Evolutionary conservation across 2,888 invertebrate genomes (phyloP).

Genomic region (Hypomecis punctinalis): DNA sequence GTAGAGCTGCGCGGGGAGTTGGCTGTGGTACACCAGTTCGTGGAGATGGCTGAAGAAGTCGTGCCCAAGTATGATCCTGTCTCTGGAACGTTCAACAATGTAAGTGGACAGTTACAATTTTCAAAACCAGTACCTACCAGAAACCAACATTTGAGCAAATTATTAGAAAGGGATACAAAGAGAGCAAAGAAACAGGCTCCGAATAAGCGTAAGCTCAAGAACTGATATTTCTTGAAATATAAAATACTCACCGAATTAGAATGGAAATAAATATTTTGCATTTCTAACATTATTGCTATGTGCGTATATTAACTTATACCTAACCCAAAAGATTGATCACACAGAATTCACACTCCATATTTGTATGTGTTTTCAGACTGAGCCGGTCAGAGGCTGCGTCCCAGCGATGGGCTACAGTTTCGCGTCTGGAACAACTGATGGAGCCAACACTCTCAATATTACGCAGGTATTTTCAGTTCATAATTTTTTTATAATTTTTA

Average conservation of each 20-base stretch:
- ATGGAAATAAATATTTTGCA: too few species aligned
- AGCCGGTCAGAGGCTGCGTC: conserved; percentile 87
- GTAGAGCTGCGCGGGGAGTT: conserved; percentile 88
- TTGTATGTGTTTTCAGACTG: conserved; percentile 53
- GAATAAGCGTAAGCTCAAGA: too few species aligned
- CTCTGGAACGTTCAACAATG: conserved; percentile 59
- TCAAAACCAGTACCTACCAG: too few species aligned
- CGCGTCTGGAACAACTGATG: conserved; percentile 92
- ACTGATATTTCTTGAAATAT: too few species aligned
- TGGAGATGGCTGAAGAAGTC: conserved; percentile 88
- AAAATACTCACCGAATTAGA: too few species aligned
- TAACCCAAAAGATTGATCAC: too few species aligned
- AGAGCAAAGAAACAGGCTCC: neutral
- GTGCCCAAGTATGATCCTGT: conserved; percentile 74
- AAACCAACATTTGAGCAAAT: neutral
- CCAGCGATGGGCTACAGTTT: conserved; percentile 94
- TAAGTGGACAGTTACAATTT: too few species aligned
- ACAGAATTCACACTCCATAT: too few species aligned
- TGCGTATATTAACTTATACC: too few species aligned
- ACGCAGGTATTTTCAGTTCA: conserved; percentile 84
- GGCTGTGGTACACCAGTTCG: conserved; percentile 89
- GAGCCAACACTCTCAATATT: conserved; percentile 90
- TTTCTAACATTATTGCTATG: too few species aligned
- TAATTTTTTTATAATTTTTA: too few species aligned
- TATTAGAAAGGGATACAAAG: neutral